Evolutionary conservation across 2,888 invertebrate species (phyloP), one percentile per base, ranked within the genome.

Genomic region (Chrysopilus asiliformis): DNA sequence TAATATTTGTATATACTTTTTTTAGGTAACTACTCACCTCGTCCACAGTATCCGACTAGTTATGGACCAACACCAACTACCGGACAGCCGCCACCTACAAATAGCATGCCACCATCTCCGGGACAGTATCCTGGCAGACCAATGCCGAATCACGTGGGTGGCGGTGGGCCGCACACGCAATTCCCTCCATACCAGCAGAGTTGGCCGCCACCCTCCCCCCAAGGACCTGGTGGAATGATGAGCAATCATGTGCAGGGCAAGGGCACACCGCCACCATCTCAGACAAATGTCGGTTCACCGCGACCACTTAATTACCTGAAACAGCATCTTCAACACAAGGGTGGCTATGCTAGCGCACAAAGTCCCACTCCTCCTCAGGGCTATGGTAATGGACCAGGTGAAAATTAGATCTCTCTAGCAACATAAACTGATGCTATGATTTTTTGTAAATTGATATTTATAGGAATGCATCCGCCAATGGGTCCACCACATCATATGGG

Each of bases 301-400:
- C 64, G 67, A 33, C 73, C 71, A 43, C 65, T 73, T 36, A 72
- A 72, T 60, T 76, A 77, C 68, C 67, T 77, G 58, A 77, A 77
- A 55, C 76, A 76, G 57, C 77, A 78, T 60, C 64, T 73, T 42
- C 71, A 78, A 66, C 76, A 79, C 60, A 79, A 79, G 66, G 74
- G 77, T 61, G 71, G 71, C 42, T 74, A 72, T 53, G 69, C 51
- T 45, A 60, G 66, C 44, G 61, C 65, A 18, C 65, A 66, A 34
- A 68, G 67, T 48, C 65, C 67, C 39, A 71, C 72, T 60, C 73
- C 73, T 40, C 74, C 74, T 29, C 74, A 70, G 44, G 65, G 64
- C 6, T 60, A 68, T 58, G 49, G 63, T 37, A 65, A 66, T 50
- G 62, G 66, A 10, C 65, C 56, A 8, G 66, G n/a, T n/a, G n/a